phyloP scores from a whole-genome alignment of 2,113 vertebrate species.

The Neogobius melanostomus region DNA sequence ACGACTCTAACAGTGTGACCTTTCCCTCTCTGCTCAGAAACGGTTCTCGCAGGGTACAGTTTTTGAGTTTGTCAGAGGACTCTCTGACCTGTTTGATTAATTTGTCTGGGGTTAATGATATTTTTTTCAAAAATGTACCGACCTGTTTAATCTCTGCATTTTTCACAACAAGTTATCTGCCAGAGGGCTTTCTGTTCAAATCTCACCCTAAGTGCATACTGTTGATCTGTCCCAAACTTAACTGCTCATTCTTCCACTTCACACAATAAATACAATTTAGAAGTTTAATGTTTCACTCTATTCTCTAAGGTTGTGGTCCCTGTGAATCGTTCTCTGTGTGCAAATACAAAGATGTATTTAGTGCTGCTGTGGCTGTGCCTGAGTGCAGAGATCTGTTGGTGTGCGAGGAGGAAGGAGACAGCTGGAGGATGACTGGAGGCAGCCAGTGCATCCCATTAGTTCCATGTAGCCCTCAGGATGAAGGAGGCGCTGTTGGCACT shows the following conservation, averaged over 20 bases:
- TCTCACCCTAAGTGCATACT: neutral
- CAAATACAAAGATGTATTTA: constrained; percentile 8
- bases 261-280: too few relatives aligned
- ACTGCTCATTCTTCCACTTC: too few relatives aligned
- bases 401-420: constrained; percentile 30
- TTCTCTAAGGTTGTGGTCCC: too few relatives aligned
- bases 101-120: neutral
- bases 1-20: constrained; percentile 28
- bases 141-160: too few relatives aligned
- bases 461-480: constrained; percentile 21
- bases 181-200: neutral
- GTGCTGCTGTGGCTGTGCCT: neutral
- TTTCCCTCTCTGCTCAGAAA: constrained; percentile 25
- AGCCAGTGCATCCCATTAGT: constrained; percentile 25
- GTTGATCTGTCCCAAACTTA: too few relatives aligned
- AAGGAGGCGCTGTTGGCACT: constrained; percentile 11
- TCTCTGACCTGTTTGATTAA: too few relatives aligned
- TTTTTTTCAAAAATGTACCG: too few relatives aligned
- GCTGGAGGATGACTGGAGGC: constrained; percentile 34
- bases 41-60: neutral
- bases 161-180: neutral
- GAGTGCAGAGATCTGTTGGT: constrained; percentile 9
- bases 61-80: neutral
- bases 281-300: too few relatives aligned
- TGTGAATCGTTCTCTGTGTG: neutral